These are phyloP conservation scores for Furcula furcula DNA, from an alignment of 2,888 invertebrate species.

Conservation along the genomic window DNA sequence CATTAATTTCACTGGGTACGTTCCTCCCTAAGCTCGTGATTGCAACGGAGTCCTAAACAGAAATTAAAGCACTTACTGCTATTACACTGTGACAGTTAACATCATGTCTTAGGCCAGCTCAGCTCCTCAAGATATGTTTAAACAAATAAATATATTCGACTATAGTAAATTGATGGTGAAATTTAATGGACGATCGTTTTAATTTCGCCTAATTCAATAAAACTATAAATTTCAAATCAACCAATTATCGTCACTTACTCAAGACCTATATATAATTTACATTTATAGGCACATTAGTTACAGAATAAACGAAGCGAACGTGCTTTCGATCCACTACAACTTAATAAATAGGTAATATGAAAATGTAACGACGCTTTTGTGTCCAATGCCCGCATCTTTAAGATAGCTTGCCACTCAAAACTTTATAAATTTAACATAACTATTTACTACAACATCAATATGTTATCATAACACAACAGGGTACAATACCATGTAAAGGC, in stretches of 20 bases:
- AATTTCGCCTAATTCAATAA: constrained; percentile 48
- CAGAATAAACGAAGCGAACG: constrained; percentile 75
- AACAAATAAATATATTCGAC: constrained; percentile 40
- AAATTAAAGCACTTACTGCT: constrained; percentile 55
- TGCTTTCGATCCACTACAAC: constrained; percentile 77
- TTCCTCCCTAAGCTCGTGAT: constrained; percentile 41
- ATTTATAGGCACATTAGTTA: constrained; percentile 81
- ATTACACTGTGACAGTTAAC: constrained; percentile 51
- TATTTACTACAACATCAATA: constrained; percentile 66
- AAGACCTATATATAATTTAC: constrained; percentile 77
- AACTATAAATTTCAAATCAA: constrained; percentile 64
- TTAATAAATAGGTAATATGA: constrained; percentile 61
- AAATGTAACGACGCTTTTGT: constrained; percentile 57
- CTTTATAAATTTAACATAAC: constrained; percentile 58
- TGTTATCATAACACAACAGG: constrained; percentile 57
- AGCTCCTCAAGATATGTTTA: constrained; percentile 50
- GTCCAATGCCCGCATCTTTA: constrained; percentile 74
- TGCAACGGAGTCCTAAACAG: constrained; percentile 56
- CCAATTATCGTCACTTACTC: constrained; percentile 70
- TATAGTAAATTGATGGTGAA: constrained; percentile 41
- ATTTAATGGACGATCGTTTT: constrained; percentile 45
- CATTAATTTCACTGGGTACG: constrained; percentile 69
- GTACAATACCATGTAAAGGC: constrained; percentile 51
- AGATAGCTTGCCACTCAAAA: constrained; percentile 62
- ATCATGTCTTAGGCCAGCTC: constrained; percentile 69